Base-by-base conservation (phyloP, 2,113 vertebrate genomes). In the Megaleporinus macrocephalus region DNA sequence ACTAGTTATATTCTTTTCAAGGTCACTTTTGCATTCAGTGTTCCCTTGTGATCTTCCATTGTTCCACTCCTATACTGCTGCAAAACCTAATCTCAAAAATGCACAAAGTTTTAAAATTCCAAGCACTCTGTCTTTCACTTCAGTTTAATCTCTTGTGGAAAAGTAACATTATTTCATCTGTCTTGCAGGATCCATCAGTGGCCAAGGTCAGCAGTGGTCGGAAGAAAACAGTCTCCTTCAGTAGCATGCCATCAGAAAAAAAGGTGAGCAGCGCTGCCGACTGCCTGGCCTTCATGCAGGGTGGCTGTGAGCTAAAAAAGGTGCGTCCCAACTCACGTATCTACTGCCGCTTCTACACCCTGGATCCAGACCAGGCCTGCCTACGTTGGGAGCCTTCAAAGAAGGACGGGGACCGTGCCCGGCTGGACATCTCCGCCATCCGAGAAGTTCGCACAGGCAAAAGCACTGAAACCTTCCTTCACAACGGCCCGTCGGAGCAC, bases 221-320 rank as follows among this genome's bases (percentile, higher is more conserved):
- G 66, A 99, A 99, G 94, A 99, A 99, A 90, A 99, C 98, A 0
- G 98, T 99, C 73, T 99, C 98, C 15, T 99, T 99, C 92, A 99
- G 98, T 92, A 99, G 98, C 91, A 99, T 98, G 93, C 97, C 98
- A 1, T 98, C 98, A 0, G 98, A 99, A 89, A 99, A 97, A 90
- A 99, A 99, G 90, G 97, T 99, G 30, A 99, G 96, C 94, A 99
- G 97, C 0, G 96, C 98, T 0, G 95, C 93, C 0, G 98, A 99
- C 93, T 99, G 98, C 87, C 92, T 99, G 91, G 97, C 97, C 14
- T 99, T 99, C 90, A 99, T 99, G 98, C 98, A 99, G 88, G 96
- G 96, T 13, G 98, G 98, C 18, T 99, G 98, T 72, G 98, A 99
- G 71, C 78, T 99, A 85, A 99, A 98, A 93, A 99, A 99, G 89